Conservation (phyloP, 2,888 invertebrate genomes). For the Choreutis nemorana region DNA sequence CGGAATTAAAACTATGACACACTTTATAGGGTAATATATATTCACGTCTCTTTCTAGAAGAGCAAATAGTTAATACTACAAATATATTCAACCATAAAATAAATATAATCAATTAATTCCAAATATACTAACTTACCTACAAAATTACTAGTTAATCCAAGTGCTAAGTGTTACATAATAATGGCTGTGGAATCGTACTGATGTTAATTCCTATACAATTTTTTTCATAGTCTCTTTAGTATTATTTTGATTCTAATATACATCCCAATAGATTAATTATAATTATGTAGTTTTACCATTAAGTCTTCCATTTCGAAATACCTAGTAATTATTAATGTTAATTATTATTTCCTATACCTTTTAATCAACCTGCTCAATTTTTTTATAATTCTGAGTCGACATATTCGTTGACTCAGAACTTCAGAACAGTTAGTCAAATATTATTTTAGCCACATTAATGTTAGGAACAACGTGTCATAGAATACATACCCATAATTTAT, state of each 20-base stretch:
- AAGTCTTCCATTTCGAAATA: slow-evolving; percentile 60
- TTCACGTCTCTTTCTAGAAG: too few species aligned
- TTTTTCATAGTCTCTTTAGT: slow-evolving; percentile 30
- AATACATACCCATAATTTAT: neutral
- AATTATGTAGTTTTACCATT: slow-evolving; percentile 42
- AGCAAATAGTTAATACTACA: too few species aligned
- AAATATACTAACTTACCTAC: neutral
- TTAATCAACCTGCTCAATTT: slow-evolving; percentile 48
- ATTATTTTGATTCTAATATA: slow-evolving; percentile 27
- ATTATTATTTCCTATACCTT: slow-evolving; percentile 33
- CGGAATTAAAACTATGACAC: too few species aligned
- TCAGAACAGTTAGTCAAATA: neutral
- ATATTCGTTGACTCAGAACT: neutral
- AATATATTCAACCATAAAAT: neutral
- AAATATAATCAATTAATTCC: neutral
- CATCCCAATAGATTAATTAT: slow-evolving; percentile 31
- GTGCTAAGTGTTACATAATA: slow-evolving; percentile 54
- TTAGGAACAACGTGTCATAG: neutral
- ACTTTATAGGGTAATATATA: too few species aligned
- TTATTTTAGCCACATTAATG: slow-evolving; percentile 4
- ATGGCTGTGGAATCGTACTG: slow-evolving; percentile 65
- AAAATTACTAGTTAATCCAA: slow-evolving; percentile 37
- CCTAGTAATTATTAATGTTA: slow-evolving; percentile 20
- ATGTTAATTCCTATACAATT: slow-evolving; percentile 47
- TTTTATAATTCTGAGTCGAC: slow-evolving; percentile 26